These are phyloP conservation scores for Myxocyprinus asiaticus DNA, from an alignment of 2,113 vertebrate species.

Conservation along the genomic window DNA sequence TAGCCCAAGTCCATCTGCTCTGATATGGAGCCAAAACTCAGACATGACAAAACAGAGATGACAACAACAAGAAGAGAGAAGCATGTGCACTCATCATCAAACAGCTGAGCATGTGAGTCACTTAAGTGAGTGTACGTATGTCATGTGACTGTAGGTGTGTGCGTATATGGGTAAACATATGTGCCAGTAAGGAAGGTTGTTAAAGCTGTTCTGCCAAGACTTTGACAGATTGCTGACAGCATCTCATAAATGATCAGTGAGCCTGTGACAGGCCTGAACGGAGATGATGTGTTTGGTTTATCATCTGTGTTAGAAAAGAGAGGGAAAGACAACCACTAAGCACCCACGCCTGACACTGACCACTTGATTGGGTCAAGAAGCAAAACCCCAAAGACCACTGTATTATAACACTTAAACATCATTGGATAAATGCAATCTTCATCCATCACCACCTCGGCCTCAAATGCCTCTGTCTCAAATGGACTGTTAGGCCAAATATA, in stretches of 20 bases:
- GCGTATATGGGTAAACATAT: not conserved
- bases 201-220: conserved; percentile 33
- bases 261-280: conserved; percentile 35
- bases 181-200: conserved; percentile 1
- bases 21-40: conserved; percentile 11
- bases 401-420: not conserved
- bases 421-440: conserved; percentile 24
- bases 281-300: conserved; percentile 41
- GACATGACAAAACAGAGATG: conserved; percentile 17
- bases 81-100: not conserved
- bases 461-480: not conserved
- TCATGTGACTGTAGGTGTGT: not conserved
- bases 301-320: conserved; percentile 31
- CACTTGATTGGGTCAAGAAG: conserved; percentile 8
- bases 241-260: conserved; percentile 52
- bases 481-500: conserved; percentile 12
- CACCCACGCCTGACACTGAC: not conserved
- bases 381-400: not conserved
- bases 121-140: conserved; percentile 2
- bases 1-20: conserved; percentile 1
- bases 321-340: not conserved
- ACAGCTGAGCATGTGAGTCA: not conserved
- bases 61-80: conserved; percentile 19
- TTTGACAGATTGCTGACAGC: conserved; percentile 53
- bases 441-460: conserved; percentile 24